Evolutionary conservation across 2,888 invertebrate species (phyloP), one percentile per base, ranked within the genome.

Genomic region (Nemapogon koenigi): DNA sequence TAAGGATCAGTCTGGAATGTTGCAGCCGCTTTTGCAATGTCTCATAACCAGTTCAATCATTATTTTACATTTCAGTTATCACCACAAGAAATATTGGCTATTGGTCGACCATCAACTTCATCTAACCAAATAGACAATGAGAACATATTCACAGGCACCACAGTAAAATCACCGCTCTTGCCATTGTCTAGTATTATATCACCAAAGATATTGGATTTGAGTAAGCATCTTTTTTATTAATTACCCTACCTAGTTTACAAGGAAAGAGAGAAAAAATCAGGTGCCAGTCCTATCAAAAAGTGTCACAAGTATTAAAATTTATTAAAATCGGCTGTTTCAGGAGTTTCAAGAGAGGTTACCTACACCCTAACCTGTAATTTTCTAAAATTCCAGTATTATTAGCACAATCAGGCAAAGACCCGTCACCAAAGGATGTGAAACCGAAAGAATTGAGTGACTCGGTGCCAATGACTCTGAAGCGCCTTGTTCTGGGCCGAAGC

Each of bases 341-440:
- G n/a, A n/a, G n/a, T n/a, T n/a, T n/a, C n/a, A n/a, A n/a, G n/a
- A n/a, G n/a, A n/a, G 22, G 10, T 10, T 22, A 10, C 22, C 22
- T 22, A 6, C 22, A 22, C 22, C 22, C 10, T 22, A 22, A n/a
- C n/a, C n/a, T n/a, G n/a, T n/a, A n/a, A n/a, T n/a, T n/a, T n/a
- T n/a, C n/a, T n/a, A n/a, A 28, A 3, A 35, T 51, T 51, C 22
- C 55, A 80, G 81, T 81, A 26, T 53, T 84, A 38, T 56, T 80
- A 15, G 83, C 84, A 3, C 83, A 83, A 48, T 73, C 83, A 0
- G 81, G 83, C 4, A 79, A 68, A 40, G 75, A 81, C 11, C 72
- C 73, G 0, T 62, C 63, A 39, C 54, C 46, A 1, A 64, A 59
- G 25, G 55, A 60, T 2, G 25, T 41, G 0, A 57, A 54, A 14